Conservation (phyloP, 2,888 invertebrate genomes). For the Dilophus febrilis region DNA sequence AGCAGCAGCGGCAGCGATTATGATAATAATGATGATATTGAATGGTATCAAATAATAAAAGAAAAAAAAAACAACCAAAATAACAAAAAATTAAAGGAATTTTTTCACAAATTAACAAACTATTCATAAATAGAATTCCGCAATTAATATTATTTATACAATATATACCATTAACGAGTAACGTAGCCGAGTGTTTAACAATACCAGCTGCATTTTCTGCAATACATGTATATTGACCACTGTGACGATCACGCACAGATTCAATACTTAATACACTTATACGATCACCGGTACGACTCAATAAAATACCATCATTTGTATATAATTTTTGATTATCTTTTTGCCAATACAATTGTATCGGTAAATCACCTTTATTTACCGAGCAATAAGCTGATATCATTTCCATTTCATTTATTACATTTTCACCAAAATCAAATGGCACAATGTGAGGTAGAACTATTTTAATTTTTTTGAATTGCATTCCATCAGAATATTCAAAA, state of each 20-base stretch:
- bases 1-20: too few relatives aligned
- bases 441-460: constrained; percentile 63
- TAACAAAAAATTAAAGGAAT: neutral
- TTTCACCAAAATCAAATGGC: constrained; percentile 57
- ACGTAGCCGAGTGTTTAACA: constrained; percentile 46
- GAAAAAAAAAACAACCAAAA: too few relatives aligned
- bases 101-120: neutral
- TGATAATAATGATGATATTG: too few relatives aligned
- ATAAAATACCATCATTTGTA: constrained; percentile 35
- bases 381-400: constrained; percentile 55
- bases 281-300: constrained; percentile 43
- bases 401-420: constrained; percentile 60
- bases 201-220: constrained; percentile 53
- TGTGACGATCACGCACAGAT: constrained; percentile 47
- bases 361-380: constrained; percentile 60
- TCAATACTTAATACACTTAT: constrained; percentile 51
- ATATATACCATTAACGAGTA: constrained; percentile 58
- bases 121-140: neutral
- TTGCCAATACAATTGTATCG: constrained; percentile 54
- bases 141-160: constrained; percentile 14
- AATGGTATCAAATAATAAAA: too few relatives aligned
- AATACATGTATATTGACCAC: constrained; percentile 58
- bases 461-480: neutral
- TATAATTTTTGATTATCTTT: constrained; percentile 38
- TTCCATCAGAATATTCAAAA: too few relatives aligned